Percentiles rank a stretch among this genome's conserved stretches.
Evolutionary conservation across 2,113 vertebrate species (phyloP).

Genomic region (Phrynosoma platyrhinos): DNA sequence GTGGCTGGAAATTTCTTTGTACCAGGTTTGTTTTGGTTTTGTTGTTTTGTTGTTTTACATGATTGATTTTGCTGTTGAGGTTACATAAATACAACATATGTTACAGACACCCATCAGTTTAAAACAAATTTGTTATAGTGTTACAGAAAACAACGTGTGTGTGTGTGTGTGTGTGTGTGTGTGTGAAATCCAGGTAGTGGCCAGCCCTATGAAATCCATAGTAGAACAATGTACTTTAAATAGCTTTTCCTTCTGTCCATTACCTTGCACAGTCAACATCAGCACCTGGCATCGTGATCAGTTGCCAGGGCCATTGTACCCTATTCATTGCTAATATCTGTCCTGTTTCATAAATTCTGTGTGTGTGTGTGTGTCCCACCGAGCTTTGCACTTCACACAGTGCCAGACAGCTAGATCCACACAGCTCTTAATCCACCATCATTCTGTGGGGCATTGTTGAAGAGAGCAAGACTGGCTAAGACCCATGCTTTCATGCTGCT

Average conservation of each 20-base stretch:
- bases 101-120: not conserved
- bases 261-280: not conserved
- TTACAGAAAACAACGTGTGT: not conserved
- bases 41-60: not conserved
- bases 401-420: not conserved
- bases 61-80: not conserved
- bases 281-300: not conserved
- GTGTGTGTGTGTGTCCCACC: too few relatives aligned
- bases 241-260: not conserved
- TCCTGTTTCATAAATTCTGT: not conserved
- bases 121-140: not conserved
- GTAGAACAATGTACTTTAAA: not conserved
- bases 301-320: not conserved
- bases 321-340: not conserved
- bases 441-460: not conserved
- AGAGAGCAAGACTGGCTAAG: not conserved
- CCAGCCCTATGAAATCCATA: not conserved
- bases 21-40: slow-evolving; percentile 81
- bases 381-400: not conserved
- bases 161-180: not conserved
- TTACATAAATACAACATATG: not conserved
- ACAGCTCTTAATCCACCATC: not conserved
- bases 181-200: not conserved
- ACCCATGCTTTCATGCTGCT: not conserved
- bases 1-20: slow-evolving; percentile 94